Evolutionary conservation across 2,113 vertebrate species (phyloP), one percentile per base, ranked within the genome.

Genomic region (Galeopterus variegatus): DNA sequence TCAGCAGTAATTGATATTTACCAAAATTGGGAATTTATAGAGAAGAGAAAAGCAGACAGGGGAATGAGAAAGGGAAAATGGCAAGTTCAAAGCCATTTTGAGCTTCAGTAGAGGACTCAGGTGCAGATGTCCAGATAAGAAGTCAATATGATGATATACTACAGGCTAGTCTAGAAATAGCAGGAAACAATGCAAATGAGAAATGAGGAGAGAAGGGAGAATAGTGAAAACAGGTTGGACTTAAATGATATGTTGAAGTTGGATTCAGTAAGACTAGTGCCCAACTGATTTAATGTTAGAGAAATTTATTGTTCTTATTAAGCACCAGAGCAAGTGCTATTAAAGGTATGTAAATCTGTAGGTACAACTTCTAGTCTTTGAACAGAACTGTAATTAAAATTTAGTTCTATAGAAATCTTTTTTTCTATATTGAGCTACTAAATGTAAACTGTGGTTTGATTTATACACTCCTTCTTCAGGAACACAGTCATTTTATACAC

Each of bases 221-320:
- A 48, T 72, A 8, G 45, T 86, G 31, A 87, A 96, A 90, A 81
- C 82, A 26, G 14, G 4, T 36, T 79, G 10, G 41, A 33, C 36
- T 65, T 83, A 80, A 93, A 77, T 84, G 48, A 62, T 3, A n/a
- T 23, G 80, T 14, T 92, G 50, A 93, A 89, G 33, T 87, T 70
- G 89, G 15, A 77, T 54, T 93, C 76, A 84, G 28, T 80, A 94
- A 93, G 54, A 65, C 64, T 79, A 21, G 21, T 72, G 36, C n/a
- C 56, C 91, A 95, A 89, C 4, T 89, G 54, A 88, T 81, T 85
- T 91, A 96, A 85, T 21, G 41, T 90, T 77, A 95, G n/a, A 85
- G 28, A 96, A 81, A 54, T 90, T 60, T 9, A 91, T 72, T 92
- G 52, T 19, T 88, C 48, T 84, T 84, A 76, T 56, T 90, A 88